Evolutionary conservation across 2,113 vertebrate species (phyloP).

Genomic region (Zapornia atra): DNA sequence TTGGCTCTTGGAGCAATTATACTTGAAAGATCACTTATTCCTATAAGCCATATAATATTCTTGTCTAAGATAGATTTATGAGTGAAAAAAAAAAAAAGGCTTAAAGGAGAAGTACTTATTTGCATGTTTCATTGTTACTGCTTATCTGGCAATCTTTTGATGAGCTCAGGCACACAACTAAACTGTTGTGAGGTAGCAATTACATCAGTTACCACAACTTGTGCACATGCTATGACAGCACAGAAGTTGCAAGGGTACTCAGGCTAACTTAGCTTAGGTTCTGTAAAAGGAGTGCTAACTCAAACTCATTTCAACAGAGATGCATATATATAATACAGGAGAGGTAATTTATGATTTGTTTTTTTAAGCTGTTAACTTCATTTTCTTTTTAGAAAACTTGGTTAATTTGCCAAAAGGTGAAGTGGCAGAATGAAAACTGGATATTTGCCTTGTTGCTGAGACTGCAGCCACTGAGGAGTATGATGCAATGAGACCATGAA

Average conservation of each 20-base stretch:
- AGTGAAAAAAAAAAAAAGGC: too few species aligned
- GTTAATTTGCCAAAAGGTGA: not conserved
- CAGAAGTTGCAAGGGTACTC: not conserved
- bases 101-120: not conserved
- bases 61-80: not conserved
- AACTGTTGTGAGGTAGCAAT: not conserved
- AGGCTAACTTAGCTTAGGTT: not conserved
- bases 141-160: not conserved
- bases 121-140: not conserved
- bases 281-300: not conserved
- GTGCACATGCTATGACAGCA: rapidly evolving
- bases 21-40: not conserved
- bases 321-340: not conserved
- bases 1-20: not conserved
- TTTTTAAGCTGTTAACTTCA: not conserved
- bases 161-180: not conserved
- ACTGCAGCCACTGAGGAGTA: not conserved
- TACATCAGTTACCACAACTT: not conserved
- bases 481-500: not conserved
- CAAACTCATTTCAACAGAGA: not conserved
- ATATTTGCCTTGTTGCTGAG: not conserved
- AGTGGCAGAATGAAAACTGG: not conserved
- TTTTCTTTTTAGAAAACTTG: not conserved
- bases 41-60: not conserved
- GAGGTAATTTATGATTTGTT: not conserved